Percentiles rank a stretch among this genome's conserved stretches.
Conservation (phyloP, 64 coral and sea anemone species). For the Actinia tenebrosa region DNA sequence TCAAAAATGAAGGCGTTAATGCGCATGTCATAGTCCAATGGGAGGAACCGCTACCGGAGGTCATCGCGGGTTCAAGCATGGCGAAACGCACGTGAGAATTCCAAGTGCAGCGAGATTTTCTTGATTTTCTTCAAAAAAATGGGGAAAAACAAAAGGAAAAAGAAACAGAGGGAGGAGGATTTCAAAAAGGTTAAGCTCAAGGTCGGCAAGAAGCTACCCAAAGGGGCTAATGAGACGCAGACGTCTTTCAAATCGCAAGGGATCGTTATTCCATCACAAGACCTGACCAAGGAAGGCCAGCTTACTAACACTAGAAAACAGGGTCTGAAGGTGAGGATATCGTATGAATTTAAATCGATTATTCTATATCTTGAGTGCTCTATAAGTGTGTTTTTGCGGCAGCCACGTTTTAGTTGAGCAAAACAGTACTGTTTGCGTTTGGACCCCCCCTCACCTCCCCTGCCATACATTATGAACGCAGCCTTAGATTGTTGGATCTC, state of each 20-base stretch:
- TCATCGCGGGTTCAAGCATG: background rate
- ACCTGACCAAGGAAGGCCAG: slow-evolving; percentile 27
- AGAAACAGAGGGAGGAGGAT: slow-evolving; percentile 76
- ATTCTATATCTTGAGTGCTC: no score
- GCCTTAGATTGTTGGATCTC: no score
- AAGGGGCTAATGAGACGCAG: slow-evolving; percentile 64
- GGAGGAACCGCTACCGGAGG: background rate
- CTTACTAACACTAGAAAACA: slow-evolving; percentile 73
- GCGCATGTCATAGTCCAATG: slow-evolving; percentile 1
- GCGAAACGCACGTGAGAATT: slow-evolving; percentile 1
- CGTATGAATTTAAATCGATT: no score
- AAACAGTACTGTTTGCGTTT: no score
- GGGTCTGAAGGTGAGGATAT: slow-evolving; percentile 54
- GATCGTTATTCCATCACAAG: slow-evolving; percentile 66
- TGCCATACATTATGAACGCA: no score
- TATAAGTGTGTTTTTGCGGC: no score
- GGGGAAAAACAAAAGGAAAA: slow-evolving; percentile 91
- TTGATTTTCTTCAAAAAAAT: slow-evolving; percentile 26
- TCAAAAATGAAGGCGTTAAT: slow-evolving; percentile 32
- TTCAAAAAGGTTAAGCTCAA: slow-evolving; percentile 95
- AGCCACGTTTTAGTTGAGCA: no score
- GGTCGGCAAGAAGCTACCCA: slow-evolving; percentile 79
- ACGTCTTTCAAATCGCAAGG: slow-evolving; percentile 77
- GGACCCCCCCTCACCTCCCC: no score
- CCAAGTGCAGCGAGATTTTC: background rate